Conservation (phyloP, 2,113 vertebrate genomes). For the Amphiprion percula region DNA sequence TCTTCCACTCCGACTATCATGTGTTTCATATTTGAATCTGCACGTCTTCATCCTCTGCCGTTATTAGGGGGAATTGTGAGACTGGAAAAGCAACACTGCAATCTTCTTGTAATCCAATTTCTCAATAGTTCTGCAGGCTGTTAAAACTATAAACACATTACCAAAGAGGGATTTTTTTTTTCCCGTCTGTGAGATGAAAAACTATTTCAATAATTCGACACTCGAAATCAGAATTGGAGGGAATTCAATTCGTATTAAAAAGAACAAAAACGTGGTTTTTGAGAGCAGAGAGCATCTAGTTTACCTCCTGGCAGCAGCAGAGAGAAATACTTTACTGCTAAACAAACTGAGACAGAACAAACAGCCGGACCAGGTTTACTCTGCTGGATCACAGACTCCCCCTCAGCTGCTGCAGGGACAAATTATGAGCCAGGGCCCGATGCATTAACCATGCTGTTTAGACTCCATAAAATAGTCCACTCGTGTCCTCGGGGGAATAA, state of each 20-base stretch:
- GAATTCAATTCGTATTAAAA: conserved; percentile 14
- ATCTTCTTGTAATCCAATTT: conserved; percentile 37
- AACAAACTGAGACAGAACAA: conserved; percentile 12
- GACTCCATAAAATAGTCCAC: conserved; percentile 61
- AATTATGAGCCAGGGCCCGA: conserved; percentile 50
- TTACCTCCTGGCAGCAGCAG: background rate
- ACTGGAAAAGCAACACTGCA: conserved; percentile 28
- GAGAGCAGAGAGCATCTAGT: background rate
- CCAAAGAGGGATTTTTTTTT: background rate
- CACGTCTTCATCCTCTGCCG: conserved; percentile 26
- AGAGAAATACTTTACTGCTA: conserved; percentile 3
- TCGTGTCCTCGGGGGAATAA: conserved; percentile 39
- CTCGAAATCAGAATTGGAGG: conserved; percentile 4
- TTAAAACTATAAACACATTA: conserved; percentile 32
- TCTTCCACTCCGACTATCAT: background rate
- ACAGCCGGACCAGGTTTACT: conserved; percentile 35
- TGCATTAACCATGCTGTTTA: conserved; percentile 69
- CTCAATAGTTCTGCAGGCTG: conserved; percentile 26
- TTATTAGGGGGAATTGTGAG: conserved; percentile 43
- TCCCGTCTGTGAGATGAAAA: conserved; percentile 14
- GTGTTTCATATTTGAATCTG: conserved; percentile 17
- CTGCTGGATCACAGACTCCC: conserved; percentile 32
- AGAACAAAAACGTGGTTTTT: background rate
- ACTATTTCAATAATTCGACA: conserved; percentile 21
- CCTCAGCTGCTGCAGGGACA: conserved; percentile 53